Base-by-base conservation (phyloP, 2,888 invertebrate species). In the Acrobasis consociella region DNA sequence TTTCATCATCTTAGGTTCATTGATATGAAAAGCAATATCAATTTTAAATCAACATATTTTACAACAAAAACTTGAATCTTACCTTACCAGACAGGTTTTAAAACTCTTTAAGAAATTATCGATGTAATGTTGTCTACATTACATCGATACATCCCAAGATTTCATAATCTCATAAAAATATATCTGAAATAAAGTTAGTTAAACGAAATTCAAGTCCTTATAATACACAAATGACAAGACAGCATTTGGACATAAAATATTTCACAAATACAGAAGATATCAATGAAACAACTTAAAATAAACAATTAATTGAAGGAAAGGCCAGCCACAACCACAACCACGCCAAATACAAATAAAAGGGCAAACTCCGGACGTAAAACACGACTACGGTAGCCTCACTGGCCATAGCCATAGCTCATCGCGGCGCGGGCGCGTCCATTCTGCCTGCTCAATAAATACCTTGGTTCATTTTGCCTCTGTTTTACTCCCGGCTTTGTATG, bases 401-500 rank as follows among this genome's bases (percentile, higher is more conserved):
- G 69, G 71, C 73, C 71, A 74, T 80, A 77, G 72, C 81, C 82
- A 82, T 79, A 76, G 72, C 66, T 68, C 73, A 72, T 68, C 72
- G 66, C 71, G 67, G 74, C 75, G 68, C 75, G 66, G 65, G 73
- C 69, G 72, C 69, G 67, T 69, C 64, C 71, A 70, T 69, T 68
- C 63, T 64, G 58, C 64, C 64, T 76, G 77, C 77, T 73, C 79
- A 81, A 83, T 83, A 83, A 84, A 83, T 81, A 78, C 78, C 72
- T 75, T 73, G 76, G 64, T 63, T 67, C 62, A 68, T 64, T 67
- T 68, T 67, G 69, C 76, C 80, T 82, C 80, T 80, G 78, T 74
- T 75, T 71, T 74, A 65, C 64, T 72, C 62, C 65, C 71, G 65
- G 73, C 82, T 84, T 86, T 85, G 85, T 85, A 85, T 85, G 84